Percentiles rank a stretch among this genome's conserved stretches.
These are phyloP conservation scores for Psittacara wagleri DNA, from an alignment of 2,113 vertebrate genomes.

Conservation along the genomic window DNA sequence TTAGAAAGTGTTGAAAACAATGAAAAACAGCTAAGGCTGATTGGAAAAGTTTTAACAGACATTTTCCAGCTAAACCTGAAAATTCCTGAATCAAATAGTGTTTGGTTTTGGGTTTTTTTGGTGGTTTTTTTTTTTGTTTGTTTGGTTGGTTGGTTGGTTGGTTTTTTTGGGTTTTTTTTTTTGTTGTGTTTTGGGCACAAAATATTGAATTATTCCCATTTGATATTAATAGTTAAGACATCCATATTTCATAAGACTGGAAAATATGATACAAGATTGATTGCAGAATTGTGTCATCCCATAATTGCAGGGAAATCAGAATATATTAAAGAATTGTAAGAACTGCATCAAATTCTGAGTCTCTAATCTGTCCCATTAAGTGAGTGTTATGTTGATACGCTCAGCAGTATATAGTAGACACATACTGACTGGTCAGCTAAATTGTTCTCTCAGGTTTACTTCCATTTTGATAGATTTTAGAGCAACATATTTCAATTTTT, in stretches of 20 bases:
- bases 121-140: rapidly evolving
- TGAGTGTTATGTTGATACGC: not conserved
- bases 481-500: not conserved
- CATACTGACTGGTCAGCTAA: not conserved
- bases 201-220: not conserved
- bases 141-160: not conserved
- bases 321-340: not conserved
- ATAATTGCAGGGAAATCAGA: not conserved
- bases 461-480: not conserved
- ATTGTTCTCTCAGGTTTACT: not conserved
- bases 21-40: not conserved
- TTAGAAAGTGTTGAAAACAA: not conserved
- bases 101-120: not conserved
- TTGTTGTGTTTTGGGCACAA: not conserved
- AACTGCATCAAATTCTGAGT: not conserved
- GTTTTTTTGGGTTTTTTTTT: no score
- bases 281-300: not conserved
- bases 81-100: not conserved
- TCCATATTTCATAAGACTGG: not conserved
- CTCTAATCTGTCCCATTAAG: not conserved
- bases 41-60: not conserved
- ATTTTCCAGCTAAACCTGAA: not conserved
- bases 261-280: not conserved
- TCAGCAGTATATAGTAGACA: not conserved
- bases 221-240: not conserved